Conservation (phyloP, 1,140 invertebrate genomes). For the Drosophila kikkawai region DNA sequence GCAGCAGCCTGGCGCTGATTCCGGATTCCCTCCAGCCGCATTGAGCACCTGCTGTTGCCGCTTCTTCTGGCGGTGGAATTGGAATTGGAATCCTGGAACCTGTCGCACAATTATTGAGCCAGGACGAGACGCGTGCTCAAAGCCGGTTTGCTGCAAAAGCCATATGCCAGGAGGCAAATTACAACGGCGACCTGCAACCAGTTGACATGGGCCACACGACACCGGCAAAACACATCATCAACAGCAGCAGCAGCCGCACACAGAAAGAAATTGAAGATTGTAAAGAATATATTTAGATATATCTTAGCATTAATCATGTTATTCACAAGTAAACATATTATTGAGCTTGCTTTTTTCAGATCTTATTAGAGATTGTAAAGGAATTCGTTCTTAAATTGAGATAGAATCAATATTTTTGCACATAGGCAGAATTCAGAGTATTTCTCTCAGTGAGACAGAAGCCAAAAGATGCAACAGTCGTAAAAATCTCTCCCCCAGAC, state of each 20-base stretch:
- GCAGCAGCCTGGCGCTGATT: constrained; percentile 67
- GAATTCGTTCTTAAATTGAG: too few species aligned
- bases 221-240: constrained; percentile 18
- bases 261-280: not conserved
- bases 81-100: constrained; percentile 69
- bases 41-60: constrained; percentile 72
- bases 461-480: constrained; percentile 66
- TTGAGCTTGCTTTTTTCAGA: not conserved
- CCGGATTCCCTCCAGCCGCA: constrained; percentile 59
- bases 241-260: constrained; percentile 25
- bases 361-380: too few species aligned
- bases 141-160: constrained; percentile 73
- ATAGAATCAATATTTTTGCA: not conserved
- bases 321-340: not conserved
- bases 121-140: constrained; percentile 77
- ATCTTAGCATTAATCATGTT: not conserved
- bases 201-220: constrained; percentile 81
- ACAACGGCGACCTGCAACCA: constrained; percentile 66
- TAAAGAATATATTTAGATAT: not conserved
- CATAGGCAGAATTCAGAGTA: not conserved
- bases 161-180: constrained; percentile 78
- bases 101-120: constrained; percentile 79
- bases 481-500: constrained; percentile 69
- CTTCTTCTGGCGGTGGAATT: constrained; percentile 39
- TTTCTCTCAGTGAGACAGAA: constrained; percentile 36